These are phyloP conservation scores for Drosophila suboccidentalis DNA, from an alignment of 2,888 invertebrate genomes.

Conservation along the genomic window DNA sequence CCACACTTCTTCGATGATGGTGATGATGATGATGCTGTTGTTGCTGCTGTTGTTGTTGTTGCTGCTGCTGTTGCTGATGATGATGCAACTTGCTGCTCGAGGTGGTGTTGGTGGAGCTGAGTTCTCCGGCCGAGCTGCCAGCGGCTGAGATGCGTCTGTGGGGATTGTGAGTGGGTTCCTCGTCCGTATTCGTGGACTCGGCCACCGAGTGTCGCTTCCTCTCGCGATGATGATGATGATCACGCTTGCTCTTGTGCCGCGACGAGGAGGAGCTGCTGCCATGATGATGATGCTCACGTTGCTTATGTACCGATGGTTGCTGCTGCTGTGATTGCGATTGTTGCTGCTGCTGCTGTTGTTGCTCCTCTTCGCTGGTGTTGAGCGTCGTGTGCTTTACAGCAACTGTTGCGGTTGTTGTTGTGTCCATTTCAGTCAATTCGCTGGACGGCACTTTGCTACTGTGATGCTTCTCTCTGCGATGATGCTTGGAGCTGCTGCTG, in stretches of 20 bases:
- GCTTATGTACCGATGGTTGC: slow-evolving; percentile 31
- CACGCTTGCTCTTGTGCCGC: slow-evolving; percentile 82
- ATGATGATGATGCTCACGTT: slow-evolving; percentile 71
- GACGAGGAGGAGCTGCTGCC: slow-evolving; percentile 75
- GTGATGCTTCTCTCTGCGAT: slow-evolving; percentile 76
- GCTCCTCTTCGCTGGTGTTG: slow-evolving; percentile 76
- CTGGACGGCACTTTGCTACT: slow-evolving; percentile 84
- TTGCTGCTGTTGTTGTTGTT: slow-evolving; percentile 24
- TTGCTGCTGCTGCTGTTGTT: slow-evolving; percentile 36
- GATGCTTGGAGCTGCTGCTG: slow-evolving; percentile 66
- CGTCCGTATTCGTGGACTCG: slow-evolving; percentile 76
- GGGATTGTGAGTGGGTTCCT: slow-evolving; percentile 71
- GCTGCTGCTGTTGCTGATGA: slow-evolving; percentile 33
- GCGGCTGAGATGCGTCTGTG: slow-evolving; percentile 73
- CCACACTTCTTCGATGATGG: slow-evolving; percentile 68
- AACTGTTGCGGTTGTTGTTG: slow-evolving; percentile 15
- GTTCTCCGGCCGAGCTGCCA: slow-evolving; percentile 75
- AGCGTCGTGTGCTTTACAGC: slow-evolving; percentile 32
- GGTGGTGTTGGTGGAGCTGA: slow-evolving; percentile 51
- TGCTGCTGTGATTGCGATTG: slow-evolving; percentile 14
- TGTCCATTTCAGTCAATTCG: slow-evolving; percentile 47
- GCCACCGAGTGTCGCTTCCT: slow-evolving; percentile 83
- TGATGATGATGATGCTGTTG: slow-evolving; percentile 54
- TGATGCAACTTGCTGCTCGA: slow-evolving; percentile 59
- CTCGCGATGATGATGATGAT: slow-evolving; percentile 84